Base-by-base conservation (phyloP, 2,797 vertebrate species). In the Cyclura pinguis region DNA sequence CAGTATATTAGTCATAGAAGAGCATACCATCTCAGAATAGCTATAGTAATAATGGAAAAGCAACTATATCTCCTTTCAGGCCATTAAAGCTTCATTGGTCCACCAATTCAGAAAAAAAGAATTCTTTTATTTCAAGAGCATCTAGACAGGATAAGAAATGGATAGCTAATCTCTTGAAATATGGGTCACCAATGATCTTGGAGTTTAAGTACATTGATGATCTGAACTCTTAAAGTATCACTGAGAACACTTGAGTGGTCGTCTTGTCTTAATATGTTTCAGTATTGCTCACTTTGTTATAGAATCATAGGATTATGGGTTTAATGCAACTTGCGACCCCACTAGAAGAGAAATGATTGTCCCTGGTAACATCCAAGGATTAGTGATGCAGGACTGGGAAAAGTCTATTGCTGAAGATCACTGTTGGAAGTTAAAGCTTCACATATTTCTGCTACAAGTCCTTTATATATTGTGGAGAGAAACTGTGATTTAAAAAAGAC, bases 191-290 rank as follows among this genome's bases (percentile, higher is more conserved):
- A 47, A 47, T 0, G 42, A 24, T 22, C 64, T 47, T 84, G 59
- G 38, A 84, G 24, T 22, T 83, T 83, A 64, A 84, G 38, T 38
- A 67, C 81, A 42, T 6, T 84, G 82, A 67, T 84, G 82, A 84
- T 16, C 24, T 18, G 27, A 64, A 64, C 22, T 62, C 38, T 84
- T 84, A 84, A 67, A 47, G 13, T 67, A 67, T 27, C 62, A 84
- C 81, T 84, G 62, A 67, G 62, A 29, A 67, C 38, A 47, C 35
- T 47, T 64, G 35, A 47, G 6, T 4, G 24, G 38, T 67, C 59
- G 64, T 84, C 9, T 67, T 84, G 82, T 84, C 59, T 84, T 84
- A 47, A 67, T 64, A 47, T 67, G 22, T 29, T 84, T 42, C 24
- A 84, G 38, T 67, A 67, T 84, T 67, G 24, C 27, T 84, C 82